phyloP scores from a whole-genome alignment of 1,140 invertebrate species.

The Ostrea denselamellosa region DNA sequence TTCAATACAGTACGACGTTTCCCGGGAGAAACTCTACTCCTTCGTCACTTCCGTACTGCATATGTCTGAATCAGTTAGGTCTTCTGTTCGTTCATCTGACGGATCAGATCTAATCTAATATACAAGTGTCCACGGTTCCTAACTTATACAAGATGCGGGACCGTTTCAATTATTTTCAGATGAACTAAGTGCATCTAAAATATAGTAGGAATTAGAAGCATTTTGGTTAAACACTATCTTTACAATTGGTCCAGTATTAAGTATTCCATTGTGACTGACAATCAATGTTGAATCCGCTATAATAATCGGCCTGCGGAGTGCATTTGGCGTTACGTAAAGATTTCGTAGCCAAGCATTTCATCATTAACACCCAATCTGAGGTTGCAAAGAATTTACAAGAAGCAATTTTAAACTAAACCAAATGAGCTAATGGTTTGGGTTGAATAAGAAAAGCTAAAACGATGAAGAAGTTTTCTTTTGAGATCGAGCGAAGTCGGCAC shows the following conservation, averaged over 20 bases:
- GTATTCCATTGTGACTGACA: no score
- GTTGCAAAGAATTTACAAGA: not conserved
- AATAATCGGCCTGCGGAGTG: no score
- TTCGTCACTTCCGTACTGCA: constrained; percentile 3
- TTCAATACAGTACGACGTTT: constrained; percentile 27
- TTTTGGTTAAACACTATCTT: no score
- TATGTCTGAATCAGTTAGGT: not conserved
- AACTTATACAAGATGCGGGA: not conserved
- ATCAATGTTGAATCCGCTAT: no score
- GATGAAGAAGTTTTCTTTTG: not conserved
- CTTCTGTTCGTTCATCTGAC: not conserved
- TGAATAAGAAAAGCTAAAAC: not conserved
- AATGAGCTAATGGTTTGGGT: not conserved
- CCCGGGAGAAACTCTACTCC: constrained; percentile 7
- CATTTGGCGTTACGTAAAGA: no score
- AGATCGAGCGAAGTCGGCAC: not conserved
- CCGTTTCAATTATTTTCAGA: not conserved
- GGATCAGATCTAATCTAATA: not conserved
- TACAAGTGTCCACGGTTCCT: not conserved
- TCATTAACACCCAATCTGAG: no score
- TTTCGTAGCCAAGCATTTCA: no score
- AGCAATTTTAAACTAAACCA: not conserved
- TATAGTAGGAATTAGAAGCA: no score
- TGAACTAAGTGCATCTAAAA: not conserved
- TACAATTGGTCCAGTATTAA: no score